Percentiles rank a stretch among this genome's conserved stretches.
Conservation (phyloP, 2,888 invertebrate species). For the Epistrophe eligans region DNA sequence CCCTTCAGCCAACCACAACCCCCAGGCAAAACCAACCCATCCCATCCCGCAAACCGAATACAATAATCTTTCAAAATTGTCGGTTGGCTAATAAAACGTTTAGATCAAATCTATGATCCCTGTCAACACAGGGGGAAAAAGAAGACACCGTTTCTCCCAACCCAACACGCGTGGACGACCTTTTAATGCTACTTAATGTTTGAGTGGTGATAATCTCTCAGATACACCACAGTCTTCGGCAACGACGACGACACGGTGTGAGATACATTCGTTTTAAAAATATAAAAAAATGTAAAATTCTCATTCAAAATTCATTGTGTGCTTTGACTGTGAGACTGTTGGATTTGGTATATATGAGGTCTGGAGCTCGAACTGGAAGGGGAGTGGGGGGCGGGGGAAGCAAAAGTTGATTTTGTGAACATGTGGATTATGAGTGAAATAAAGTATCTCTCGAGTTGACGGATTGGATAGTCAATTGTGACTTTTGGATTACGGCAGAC, state of each 20-base stretch:
- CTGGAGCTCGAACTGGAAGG: not conserved
- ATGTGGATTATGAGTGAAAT: slow-evolving; percentile 60
- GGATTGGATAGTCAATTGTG: slow-evolving; percentile 58
- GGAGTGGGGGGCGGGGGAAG: not conserved
- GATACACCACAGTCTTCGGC: slow-evolving; percentile 20
- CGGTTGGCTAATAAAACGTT: slow-evolving; percentile 65
- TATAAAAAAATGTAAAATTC: slow-evolving; percentile 37
- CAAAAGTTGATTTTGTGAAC: slow-evolving; percentile 38
- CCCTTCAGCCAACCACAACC: not conserved
- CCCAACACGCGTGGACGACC: slow-evolving; percentile 36
- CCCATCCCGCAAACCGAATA: not conserved
- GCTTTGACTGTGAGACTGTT: slow-evolving; percentile 12
- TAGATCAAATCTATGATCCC: slow-evolving; percentile 59
- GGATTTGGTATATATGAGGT: not conserved
- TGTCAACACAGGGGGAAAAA: slow-evolving; percentile 6
- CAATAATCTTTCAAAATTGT: slow-evolving; percentile 49
- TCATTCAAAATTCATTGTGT: slow-evolving; percentile 54
- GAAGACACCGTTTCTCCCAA: slow-evolving; percentile 9
- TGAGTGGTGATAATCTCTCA: slow-evolving; percentile 66
- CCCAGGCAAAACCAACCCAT: not conserved
- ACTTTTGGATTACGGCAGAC: slow-evolving; percentile 36
- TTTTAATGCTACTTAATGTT: slow-evolving; percentile 63
- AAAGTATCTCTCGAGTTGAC: slow-evolving; percentile 36
- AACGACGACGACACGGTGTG: too few species aligned
- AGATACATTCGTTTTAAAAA: slow-evolving; percentile 39